Evolutionary conservation across 2,113 vertebrate species (phyloP), one percentile per base, ranked within the genome.

Genomic region (Oenanthe melanoleuca): DNA sequence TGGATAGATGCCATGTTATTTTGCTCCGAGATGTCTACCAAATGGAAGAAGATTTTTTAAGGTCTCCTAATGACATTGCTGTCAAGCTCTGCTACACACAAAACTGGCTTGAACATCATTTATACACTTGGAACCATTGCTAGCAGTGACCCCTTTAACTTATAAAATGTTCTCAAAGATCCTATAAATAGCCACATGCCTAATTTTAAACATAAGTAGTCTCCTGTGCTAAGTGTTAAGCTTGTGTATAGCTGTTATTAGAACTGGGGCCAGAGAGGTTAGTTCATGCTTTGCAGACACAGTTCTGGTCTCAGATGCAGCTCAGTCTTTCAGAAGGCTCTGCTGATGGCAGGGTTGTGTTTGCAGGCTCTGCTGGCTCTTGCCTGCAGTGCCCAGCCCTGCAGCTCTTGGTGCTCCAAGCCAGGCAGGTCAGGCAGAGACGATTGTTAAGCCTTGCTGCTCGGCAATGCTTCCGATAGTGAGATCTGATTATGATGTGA

Each of bases 171-270:
- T 91, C 91, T 92, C 4, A 6, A 91, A 67, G 65, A 55, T 74
- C 37, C 91, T 92, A 89, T 94, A 95, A 95, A 95, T 96, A 95
- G 26, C 63, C 5, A 6, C 23, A 15, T 45, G 59, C 63, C 82
- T 94, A 75, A 83, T 93, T 96, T 96, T 94, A 95, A 95, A 57
- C 82, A 29, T 69, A 82, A 92, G 77, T 72, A 66, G 57, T 79
- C 77, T 95, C 63, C 63, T n/a, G 45, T 64, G 53, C 37, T 87
- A 75, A 78, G 47, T 57, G 50, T 87, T 91, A 88, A 86, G 86
- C 34, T 71, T 63, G 34, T 42, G 40, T 63, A 55, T 77, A 78
- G 53, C 89, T 72, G 57, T 95, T 94, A 79, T 4, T 70, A 61
- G 86, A 93, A 81, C 16, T 23, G 37, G 49, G 60, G 34, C 17